Evolutionary conservation across 2,888 invertebrate genomes (phyloP).

Genomic region (Drosophila planitibia): DNA sequence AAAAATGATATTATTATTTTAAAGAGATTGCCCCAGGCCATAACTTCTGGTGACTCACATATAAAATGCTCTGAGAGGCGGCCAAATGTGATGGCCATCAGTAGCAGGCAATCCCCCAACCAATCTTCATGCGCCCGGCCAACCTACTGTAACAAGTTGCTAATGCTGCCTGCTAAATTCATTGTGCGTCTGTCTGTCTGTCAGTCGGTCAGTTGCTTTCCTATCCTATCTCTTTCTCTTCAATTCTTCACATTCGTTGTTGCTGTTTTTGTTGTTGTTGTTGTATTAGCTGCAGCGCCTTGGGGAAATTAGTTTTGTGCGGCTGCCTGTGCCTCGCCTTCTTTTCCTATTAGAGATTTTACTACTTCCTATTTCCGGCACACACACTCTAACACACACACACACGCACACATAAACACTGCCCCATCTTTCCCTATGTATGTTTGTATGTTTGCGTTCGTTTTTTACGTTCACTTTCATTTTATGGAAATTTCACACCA

Average conservation of each 20-base stretch:
- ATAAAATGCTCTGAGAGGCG: slow-evolving; percentile 28
- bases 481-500: slow-evolving; percentile 81
- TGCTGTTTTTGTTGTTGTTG: slow-evolving; percentile 36
- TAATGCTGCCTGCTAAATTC: slow-evolving; percentile 63
- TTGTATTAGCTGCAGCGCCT: slow-evolving; percentile 71
- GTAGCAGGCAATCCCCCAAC: neutral
- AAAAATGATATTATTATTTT: slow-evolving; percentile 20
- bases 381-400: slow-evolving; percentile 26
- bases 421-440: slow-evolving; percentile 32
- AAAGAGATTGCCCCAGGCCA: slow-evolving; percentile 15
- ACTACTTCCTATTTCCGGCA: slow-evolving; percentile 74
- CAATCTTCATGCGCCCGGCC: neutral
- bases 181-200: slow-evolving; percentile 49
- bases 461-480: slow-evolving; percentile 74
- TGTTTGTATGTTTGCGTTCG: slow-evolving; percentile 32
- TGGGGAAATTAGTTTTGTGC: slow-evolving; percentile 82
- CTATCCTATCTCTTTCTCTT: slow-evolving; percentile 8
- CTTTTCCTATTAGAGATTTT: slow-evolving; percentile 81
- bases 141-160: slow-evolving; percentile 52
- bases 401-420: slow-evolving; percentile 15
- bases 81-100: slow-evolving; percentile 31
- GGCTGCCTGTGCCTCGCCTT: slow-evolving; percentile 61
- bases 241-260: slow-evolving; percentile 17
- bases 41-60: slow-evolving; percentile 20
- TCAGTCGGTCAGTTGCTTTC: slow-evolving; percentile 42